phyloP scores from a whole-genome alignment of 2,797 vertebrate genomes.

The Coregonus suidteri region DNA sequence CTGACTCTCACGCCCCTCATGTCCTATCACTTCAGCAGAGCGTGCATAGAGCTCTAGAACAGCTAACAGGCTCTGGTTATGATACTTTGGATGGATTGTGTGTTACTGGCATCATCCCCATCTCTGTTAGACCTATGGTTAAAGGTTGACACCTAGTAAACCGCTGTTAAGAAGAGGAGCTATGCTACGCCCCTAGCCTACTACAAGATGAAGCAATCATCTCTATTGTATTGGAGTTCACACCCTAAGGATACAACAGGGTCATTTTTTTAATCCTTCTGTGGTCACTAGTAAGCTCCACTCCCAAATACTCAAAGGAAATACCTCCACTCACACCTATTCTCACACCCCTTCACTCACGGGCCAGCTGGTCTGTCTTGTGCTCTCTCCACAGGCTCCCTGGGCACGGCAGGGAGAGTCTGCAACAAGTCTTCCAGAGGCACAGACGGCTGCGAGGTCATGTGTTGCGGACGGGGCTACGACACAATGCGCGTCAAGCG shows the following conservation, averaged over 20 bases:
- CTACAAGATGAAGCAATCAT: slow-evolving; percentile 54
- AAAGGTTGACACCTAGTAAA: slow-evolving; percentile 40
- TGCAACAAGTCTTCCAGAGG: slow-evolving; percentile 91
- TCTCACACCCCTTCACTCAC: slow-evolving; percentile 31
- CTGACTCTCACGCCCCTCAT: slow-evolving; percentile 48
- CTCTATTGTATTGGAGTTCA: slow-evolving; percentile 71
- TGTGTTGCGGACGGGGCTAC: slow-evolving; percentile 97
- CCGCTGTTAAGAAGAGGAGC: slow-evolving; percentile 42
- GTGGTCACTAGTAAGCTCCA: slow-evolving; percentile 65
- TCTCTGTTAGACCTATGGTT: slow-evolving; percentile 30
- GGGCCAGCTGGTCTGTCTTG: slow-evolving; percentile 18
- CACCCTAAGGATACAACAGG: slow-evolving; percentile 67
- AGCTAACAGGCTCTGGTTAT: slow-evolving; percentile 19
- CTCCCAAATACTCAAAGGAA: slow-evolving; percentile 57
- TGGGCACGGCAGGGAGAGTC: slow-evolving; percentile 92
- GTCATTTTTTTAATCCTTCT: slow-evolving; percentile 71
- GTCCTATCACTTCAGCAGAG: slow-evolving; percentile 48
- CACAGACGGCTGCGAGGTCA: slow-evolving; percentile 94
- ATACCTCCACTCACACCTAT: slow-evolving; percentile 50
- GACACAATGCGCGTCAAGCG: slow-evolving; percentile 93
- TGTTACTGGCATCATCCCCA: slow-evolving; percentile 23
- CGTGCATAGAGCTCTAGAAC: slow-evolving; percentile 42
- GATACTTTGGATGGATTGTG: slow-evolving; percentile 11
- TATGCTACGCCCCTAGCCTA: slow-evolving; percentile 6
- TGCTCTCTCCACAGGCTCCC: slow-evolving; percentile 78